Base-by-base conservation (phyloP, 2,113 vertebrate genomes). In the Tapirus terrestris region DNA sequence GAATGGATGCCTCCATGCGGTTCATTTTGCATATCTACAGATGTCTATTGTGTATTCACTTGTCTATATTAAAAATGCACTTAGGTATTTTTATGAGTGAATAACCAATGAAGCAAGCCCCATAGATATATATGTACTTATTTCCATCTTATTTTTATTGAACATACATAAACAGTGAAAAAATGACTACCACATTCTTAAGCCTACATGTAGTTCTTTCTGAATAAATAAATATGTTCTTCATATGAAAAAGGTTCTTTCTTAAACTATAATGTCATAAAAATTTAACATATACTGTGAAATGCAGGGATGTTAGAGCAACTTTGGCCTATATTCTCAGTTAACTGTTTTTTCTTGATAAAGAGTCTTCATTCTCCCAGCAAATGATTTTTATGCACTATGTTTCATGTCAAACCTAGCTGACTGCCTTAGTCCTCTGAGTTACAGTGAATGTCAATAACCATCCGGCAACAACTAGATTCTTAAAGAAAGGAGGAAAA, bases 41-140 rank as follows among this genome's bases (percentile, higher is more conserved):
- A 21, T 68, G 73, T 88, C 96, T 91, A 39, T 36, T 67, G 75
- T 88, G 70, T 81, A 94, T 94, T 97, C 80, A 84, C 81, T 94
- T 94, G 60, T 93, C 73, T 84, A 12, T 27, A 63, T 89, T 89
- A 76, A 94, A 91, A 72, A 61, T 88, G 43, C 45, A 92, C 31
- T 29, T 48, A 75, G 33, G 17, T 94, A 68, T 90, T 73, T 96
- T 89, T 84, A 48, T 83, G 39, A 90, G 8, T 79, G 68, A 96
- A 79, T 87, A 90, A 75, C 8, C 80, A 81, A 48, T 63, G 58
- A 89, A 75, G 21, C 20, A 80, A 86, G 2, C 36, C 39, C 92
- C 65, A 63, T 18, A 79, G 45, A 86, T 56, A 84, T 43, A 67
- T 33, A 23, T 53, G 4, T 61, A 68, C 31, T 63, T 92, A 85